These are phyloP conservation scores for Tridacna crocea DNA, from an alignment of 2,888 invertebrate genomes.

Conservation along the genomic window DNA sequence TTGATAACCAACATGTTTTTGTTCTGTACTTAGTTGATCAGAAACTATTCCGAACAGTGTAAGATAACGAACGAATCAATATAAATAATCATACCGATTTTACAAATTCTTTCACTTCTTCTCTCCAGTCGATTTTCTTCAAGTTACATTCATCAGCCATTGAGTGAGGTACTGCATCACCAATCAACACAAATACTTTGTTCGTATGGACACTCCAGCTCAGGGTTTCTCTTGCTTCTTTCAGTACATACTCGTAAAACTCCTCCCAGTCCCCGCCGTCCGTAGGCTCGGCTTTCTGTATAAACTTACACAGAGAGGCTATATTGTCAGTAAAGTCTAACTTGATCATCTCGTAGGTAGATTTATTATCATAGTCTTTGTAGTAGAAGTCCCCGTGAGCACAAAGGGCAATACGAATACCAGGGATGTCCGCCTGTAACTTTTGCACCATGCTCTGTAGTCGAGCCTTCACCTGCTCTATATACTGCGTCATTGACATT, in stretches of 20 bases:
- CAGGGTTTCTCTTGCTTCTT: constrained; percentile 61
- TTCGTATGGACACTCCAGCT: constrained; percentile 71
- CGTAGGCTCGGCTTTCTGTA: constrained; percentile 57
- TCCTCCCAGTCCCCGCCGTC: constrained; percentile 72
- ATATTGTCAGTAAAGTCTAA: constrained; percentile 68
- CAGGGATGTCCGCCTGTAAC: constrained; percentile 41
- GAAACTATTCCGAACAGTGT: no score
- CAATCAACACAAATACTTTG: constrained; percentile 72
- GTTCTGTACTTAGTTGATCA: no score
- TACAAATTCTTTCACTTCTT: constrained; percentile 45
- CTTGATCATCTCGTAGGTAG: constrained; percentile 65
- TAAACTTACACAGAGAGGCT: constrained; percentile 63
- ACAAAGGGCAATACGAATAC: constrained; percentile 77
- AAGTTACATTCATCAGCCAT: constrained; percentile 41
- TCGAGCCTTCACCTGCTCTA: constrained; percentile 35
- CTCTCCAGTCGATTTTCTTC: constrained; percentile 62
- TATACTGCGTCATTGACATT: constrained; percentile 35
- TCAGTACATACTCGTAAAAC: constrained; percentile 76
- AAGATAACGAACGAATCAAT: no score
- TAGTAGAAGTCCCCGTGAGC: constrained; percentile 80
- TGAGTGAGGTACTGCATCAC: constrained; percentile 67
- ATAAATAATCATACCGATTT: constrained; percentile 51
- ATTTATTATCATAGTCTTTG: constrained; percentile 63
- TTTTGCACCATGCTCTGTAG: constrained; percentile 41
- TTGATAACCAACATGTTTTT: no score